Evolutionary conservation across 1,140 invertebrate genomes (phyloP).

Genomic region (Drosophila sturtevanti): DNA sequence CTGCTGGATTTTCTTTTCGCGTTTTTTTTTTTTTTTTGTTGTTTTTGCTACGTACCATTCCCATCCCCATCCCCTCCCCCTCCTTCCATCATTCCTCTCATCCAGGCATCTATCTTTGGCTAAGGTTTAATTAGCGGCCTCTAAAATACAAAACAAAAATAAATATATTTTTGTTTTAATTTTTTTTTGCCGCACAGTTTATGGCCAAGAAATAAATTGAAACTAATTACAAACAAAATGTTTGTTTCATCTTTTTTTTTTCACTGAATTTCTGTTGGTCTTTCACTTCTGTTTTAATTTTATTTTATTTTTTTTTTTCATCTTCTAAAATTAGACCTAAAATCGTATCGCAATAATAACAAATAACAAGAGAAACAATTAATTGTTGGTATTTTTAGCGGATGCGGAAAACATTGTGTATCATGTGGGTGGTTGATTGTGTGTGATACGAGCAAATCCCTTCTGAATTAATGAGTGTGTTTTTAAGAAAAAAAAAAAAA

Average conservation of each 20-base stretch:
- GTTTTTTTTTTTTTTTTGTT: too few species aligned
- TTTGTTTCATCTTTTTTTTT: neutral
- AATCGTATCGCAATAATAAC: slow-evolving; percentile 12
- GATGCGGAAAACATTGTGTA: slow-evolving; percentile 2
- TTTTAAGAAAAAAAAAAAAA: neutral
- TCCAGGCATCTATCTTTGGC: neutral
- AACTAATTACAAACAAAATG: slow-evolving; percentile 38
- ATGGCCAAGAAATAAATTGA: slow-evolving; percentile 19
- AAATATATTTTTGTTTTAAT: neutral
- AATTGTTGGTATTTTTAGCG: slow-evolving; percentile 13
- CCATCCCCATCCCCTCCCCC: neutral
- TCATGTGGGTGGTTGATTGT: neutral
- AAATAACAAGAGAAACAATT: slow-evolving; percentile 6
- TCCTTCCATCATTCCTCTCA: neutral
- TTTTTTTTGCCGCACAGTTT: neutral
- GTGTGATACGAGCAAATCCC: neutral
- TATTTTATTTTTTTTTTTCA: neutral
- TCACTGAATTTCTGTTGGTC: neutral
- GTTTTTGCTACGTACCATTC: too few species aligned
- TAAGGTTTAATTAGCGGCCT: slow-evolving; percentile 18
- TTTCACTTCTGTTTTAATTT: neutral
- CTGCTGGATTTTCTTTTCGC: slow-evolving; percentile 33
- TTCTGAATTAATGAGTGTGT: too few species aligned
- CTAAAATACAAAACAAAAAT: slow-evolving; percentile 9
- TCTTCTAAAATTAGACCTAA: slow-evolving; percentile 8